These are phyloP conservation scores for Seladonia tumulorum DNA, from an alignment of 2,888 invertebrate genomes.

Conservation along the genomic window DNA sequence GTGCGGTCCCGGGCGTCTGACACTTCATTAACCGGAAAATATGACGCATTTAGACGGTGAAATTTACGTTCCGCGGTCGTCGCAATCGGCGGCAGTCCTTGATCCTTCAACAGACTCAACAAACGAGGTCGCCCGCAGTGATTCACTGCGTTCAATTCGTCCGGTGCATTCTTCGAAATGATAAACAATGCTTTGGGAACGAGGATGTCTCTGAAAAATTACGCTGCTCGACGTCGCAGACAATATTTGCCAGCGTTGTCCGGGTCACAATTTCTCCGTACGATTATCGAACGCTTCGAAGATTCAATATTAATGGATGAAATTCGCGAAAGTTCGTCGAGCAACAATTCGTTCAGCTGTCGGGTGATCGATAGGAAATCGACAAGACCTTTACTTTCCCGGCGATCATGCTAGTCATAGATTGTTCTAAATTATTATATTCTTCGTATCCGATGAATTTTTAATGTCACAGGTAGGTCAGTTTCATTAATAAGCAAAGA, in stretches of 20 bases:
- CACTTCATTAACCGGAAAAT: slow-evolving; percentile 66
- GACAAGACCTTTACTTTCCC: background rate
- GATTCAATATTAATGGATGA: slow-evolving; percentile 16
- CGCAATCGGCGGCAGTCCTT: slow-evolving; percentile 54
- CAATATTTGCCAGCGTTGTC: too few species aligned
- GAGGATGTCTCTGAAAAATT: background rate
- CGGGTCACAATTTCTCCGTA: too few species aligned
- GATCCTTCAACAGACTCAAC: slow-evolving; percentile 64
- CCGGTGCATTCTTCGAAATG: slow-evolving; percentile 37
- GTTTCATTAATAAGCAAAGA: background rate
- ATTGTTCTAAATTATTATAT: background rate
- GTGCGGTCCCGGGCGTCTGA: slow-evolving; percentile 42
- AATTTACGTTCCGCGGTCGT: slow-evolving; percentile 36
- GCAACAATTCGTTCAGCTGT: slow-evolving; percentile 39
- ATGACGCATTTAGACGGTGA: slow-evolving; percentile 52
- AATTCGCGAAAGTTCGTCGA: slow-evolving; percentile 31
- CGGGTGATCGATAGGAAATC: slow-evolving; percentile 26
- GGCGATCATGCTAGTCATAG: background rate
- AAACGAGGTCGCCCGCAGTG: slow-evolving; percentile 55
- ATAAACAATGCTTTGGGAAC: slow-evolving; percentile 4
- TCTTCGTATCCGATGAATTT: background rate
- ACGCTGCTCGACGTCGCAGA: background rate
- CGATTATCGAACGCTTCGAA: background rate
- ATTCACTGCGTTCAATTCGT: slow-evolving; percentile 50
- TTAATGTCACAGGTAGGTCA: background rate